phyloP scores from a whole-genome alignment of 2,113 vertebrate species.

The Morone saxatilis region DNA sequence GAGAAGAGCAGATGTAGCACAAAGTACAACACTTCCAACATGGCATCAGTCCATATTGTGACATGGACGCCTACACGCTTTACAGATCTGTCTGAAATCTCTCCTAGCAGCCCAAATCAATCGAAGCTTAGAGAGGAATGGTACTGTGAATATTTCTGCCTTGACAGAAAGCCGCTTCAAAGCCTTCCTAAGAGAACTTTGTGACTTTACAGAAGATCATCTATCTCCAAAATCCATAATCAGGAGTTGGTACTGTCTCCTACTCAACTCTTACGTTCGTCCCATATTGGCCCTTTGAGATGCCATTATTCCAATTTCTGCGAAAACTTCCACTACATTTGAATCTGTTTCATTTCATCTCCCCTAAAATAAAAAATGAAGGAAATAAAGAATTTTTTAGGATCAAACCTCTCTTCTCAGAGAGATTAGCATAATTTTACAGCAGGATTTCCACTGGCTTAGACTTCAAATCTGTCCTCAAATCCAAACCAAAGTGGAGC shows the following conservation, averaged over 20 bases:
- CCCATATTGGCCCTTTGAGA: conserved; percentile 40
- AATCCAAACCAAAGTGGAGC: conserved; percentile 63
- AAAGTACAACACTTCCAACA: conserved; percentile 60
- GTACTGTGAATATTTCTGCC: conserved; percentile 56
- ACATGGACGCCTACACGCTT: conserved; percentile 63
- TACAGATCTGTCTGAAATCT: conserved; percentile 65
- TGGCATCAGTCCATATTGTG: conserved; percentile 62
- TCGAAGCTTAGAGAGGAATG: conserved; percentile 60
- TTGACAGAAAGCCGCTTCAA: conserved; percentile 62
- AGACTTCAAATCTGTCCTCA: conserved; percentile 72
- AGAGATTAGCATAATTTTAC: conserved; percentile 78
- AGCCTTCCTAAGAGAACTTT: conserved; percentile 54
- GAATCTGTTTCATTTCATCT: conserved; percentile 37
- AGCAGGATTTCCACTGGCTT: conserved; percentile 69
- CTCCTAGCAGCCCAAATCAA: conserved; percentile 59
- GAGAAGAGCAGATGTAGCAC: conserved; percentile 44
- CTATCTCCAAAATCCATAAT: conserved; percentile 62
- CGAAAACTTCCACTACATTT: conserved; percentile 21
- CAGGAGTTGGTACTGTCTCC: conserved; percentile 43
- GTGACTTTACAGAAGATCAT: conserved; percentile 60
- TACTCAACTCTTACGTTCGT: conserved; percentile 18
- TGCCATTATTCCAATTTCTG: conserved; percentile 54
- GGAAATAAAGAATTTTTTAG: conserved; percentile 34
- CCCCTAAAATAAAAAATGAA: background rate
- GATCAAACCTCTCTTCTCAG: conserved; percentile 57